Conservation (phyloP, 2,113 vertebrate genomes). For the Gopherus flavomarginatus region DNA sequence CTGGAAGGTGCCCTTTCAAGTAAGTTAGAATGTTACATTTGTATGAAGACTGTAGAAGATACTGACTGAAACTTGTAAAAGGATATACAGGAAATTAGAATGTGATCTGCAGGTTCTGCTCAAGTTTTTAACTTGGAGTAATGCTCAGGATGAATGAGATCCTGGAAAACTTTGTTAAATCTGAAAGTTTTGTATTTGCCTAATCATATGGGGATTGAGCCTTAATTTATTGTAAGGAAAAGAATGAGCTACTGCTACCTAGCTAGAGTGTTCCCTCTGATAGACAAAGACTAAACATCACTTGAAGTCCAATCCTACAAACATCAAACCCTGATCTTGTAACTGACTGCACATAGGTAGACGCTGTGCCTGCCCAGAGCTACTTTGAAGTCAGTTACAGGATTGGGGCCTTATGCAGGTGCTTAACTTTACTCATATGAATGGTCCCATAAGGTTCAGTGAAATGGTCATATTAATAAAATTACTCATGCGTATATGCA, state of each 20-base stretch:
- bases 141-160: background rate
- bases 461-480: background rate
- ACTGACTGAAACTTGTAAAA: background rate
- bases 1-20: background rate
- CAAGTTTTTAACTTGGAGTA: background rate
- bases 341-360: background rate
- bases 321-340: background rate
- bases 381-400: background rate
- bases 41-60: background rate
- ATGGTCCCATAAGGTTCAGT: background rate
- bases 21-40: background rate
- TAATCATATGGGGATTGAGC: background rate
- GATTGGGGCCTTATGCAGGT: background rate
- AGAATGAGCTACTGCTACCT: background rate
- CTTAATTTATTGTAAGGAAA: background rate
- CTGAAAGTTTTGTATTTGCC: background rate
- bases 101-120: background rate
- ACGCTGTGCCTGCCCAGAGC: background rate
- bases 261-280: background rate
- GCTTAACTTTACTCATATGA: background rate
- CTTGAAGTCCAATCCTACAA: background rate
- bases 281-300: background rate
- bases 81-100: background rate
- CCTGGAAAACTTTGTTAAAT: background rate
- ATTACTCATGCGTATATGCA: background rate